phyloP scores from a whole-genome alignment of 2,888 invertebrate genomes.

The Unio delphinus region DNA sequence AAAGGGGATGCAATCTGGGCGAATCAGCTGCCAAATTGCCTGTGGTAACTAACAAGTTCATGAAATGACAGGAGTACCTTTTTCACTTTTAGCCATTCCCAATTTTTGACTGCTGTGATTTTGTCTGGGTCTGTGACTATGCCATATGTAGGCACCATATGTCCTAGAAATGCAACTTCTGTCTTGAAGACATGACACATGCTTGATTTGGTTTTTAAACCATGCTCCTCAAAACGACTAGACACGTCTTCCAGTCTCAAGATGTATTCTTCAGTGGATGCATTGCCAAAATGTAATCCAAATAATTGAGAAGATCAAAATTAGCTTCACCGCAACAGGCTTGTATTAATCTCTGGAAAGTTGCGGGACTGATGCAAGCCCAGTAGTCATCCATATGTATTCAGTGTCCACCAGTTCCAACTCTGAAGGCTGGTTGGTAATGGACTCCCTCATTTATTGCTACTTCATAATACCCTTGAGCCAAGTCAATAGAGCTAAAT shows the following conservation, averaged over 20 bases:
- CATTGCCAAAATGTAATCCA: no score
- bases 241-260: not conserved
- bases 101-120: constrained; percentile 10
- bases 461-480: constrained; percentile 43
- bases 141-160: not conserved
- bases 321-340: no score
- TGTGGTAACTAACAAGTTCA: not conserved
- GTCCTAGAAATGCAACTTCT: not conserved
- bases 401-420: constrained; percentile 16
- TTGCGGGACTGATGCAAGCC: constrained; percentile 28
- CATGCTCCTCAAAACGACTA: not conserved
- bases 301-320: no score
- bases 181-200: not conserved
- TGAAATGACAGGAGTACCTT: no score
- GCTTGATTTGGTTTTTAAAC: no score
- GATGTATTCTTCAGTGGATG: no score
- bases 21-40: no score
- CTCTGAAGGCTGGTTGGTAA: constrained; percentile 41
- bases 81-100: constrained; percentile 3
- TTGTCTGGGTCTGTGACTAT: not conserved
- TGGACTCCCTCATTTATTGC: constrained; percentile 26
- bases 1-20: not conserved
- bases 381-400: constrained; percentile 22
- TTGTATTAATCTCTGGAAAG: constrained; percentile 21
- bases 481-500: constrained; percentile 16